Evolutionary conservation across 2,113 vertebrate genomes (phyloP), one percentile per base, ranked within the genome.

Genomic region (Menura novaehollandiae): DNA sequence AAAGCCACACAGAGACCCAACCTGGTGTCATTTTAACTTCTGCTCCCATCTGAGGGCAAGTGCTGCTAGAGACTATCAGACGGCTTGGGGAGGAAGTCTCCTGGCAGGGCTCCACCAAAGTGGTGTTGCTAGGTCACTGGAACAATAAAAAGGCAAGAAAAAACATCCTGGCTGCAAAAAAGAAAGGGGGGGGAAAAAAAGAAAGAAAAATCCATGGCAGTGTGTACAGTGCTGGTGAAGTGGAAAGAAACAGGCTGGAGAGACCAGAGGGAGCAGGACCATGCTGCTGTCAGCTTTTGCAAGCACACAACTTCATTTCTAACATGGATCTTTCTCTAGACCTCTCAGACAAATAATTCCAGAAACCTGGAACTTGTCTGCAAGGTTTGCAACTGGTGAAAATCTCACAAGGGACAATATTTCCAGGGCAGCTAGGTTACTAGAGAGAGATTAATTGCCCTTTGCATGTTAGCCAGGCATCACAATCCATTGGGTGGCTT

Each of bases 141-240:
- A 98, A 98, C 98, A 98, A 98, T 98, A 96, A 98, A 98, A 97
- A 97, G 96, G 98, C 98, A 98, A 98, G 98, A 98, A 98, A 98
- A 98, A 98, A 98, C 98, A 98, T 98, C 98, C 98, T 98, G 98
- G 97, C 97, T 98, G 97, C 58, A 81, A 98, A 98, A 98, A 96
- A 95, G 85, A 91, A 95, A 85, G 35, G 78, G 52, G n/a, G n/a
- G n/a, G n/a, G n/a, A n/a, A n/a, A 4, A 13, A 16, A 15, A 37
- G 74, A 80, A 58, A 22, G 13, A 79, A 87, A 96, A 93, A 59
- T 35, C 30, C 64, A 58, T 24, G 52, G 90, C 47, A 39, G 58
- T 27, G 13, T 33, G 77, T 66, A 44, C 49, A 46, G 80, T 21
- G 7, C 69, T 75, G 67, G 89, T 89, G n/a, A 67, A 71, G 11